Evolutionary conservation across 2,797 vertebrate species (phyloP), one percentile per base, ranked within the genome.

Genomic region (Macrochelys suwanniensis): DNA sequence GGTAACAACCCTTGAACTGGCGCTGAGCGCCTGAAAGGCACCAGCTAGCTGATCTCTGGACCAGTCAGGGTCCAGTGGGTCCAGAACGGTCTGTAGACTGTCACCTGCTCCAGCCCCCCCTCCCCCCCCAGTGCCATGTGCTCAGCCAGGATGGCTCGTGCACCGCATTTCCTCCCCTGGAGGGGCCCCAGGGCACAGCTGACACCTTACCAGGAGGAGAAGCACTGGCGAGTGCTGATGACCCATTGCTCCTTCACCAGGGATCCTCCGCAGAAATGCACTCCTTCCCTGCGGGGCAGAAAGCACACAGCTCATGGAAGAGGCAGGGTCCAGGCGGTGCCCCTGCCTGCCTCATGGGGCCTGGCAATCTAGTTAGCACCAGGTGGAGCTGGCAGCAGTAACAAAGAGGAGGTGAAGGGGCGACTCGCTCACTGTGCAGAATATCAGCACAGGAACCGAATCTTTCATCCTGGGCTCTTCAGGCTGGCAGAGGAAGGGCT

Each of bases 221-320:
- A 99, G 94, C 99, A 99, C 95, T 99, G 99, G 87, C 99, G 99
- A 10, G 99, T 99, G 96, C 99, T 99, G 98, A 99, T 99, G 94
- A 99, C 98, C 99, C 99, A 99, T 97, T 99, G 98, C 95, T 99
- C 98, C 96, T 99, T 99, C 90, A 99, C 99, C 95, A 99, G 95
- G 65, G 99, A 99, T 2, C 99, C 99, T 50, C 99, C 99, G 3
- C 99, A 99, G 98, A 99, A 99, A 98, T 99, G 99, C 89, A 98
- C 96, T 25, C 99, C 99, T 25, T 99, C 99, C 97, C 99, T 99
- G 96, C 0, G 5, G 42, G 50, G 33, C 77, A 85, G 53, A 49
- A 93, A 51, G 28, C 53, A 26, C 4, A 13, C 12, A 11, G 53
- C 7, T 49, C 10, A 59, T 2, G 23, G 45, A 45, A 89, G 17